These are phyloP conservation scores for Ashinkailepas kermadecensis DNA, from an alignment of 2,888 invertebrate genomes.

Conservation along the genomic window DNA sequence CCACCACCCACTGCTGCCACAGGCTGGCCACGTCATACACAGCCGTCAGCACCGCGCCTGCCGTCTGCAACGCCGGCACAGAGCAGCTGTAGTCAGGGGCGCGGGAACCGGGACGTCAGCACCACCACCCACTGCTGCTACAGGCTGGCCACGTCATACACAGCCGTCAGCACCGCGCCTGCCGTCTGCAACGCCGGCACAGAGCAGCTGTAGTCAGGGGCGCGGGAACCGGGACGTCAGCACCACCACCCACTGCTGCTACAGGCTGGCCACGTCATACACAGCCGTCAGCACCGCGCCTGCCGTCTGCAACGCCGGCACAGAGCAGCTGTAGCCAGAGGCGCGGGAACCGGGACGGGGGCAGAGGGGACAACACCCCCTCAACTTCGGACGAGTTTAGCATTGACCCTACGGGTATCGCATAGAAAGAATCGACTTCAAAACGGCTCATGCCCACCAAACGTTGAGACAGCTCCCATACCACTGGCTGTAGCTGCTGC, in stretches of 20 bases:
- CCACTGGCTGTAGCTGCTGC: no score
- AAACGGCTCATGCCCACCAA: no score
- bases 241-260: slow-evolving; percentile 64
- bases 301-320: no score
- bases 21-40: slow-evolving; percentile 41
- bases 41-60: slow-evolving; percentile 21
- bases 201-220: slow-evolving; percentile 47
- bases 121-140: slow-evolving; percentile 64
- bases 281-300: slow-evolving; percentile 26
- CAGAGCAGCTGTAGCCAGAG: no score
- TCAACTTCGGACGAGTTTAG: no score
- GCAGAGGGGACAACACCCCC: slow-evolving; percentile 37
- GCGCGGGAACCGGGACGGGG: slow-evolving; percentile 55
- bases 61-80: not conserved
- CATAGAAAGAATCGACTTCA: no score
- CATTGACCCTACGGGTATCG: no score
- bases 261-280: slow-evolving; percentile 41
- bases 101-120: slow-evolving; percentile 55
- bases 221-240: slow-evolving; percentile 55
- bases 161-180: slow-evolving; percentile 21
- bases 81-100: no score
- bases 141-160: slow-evolving; percentile 41
- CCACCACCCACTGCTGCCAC: slow-evolving; percentile 62
- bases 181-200: not conserved
- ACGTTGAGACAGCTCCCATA: no score